Percentiles rank a stretch among this genome's conserved stretches.
phyloP scores from a whole-genome alignment of 2,113 vertebrate genomes.

The Muscicapa adusta region DNA sequence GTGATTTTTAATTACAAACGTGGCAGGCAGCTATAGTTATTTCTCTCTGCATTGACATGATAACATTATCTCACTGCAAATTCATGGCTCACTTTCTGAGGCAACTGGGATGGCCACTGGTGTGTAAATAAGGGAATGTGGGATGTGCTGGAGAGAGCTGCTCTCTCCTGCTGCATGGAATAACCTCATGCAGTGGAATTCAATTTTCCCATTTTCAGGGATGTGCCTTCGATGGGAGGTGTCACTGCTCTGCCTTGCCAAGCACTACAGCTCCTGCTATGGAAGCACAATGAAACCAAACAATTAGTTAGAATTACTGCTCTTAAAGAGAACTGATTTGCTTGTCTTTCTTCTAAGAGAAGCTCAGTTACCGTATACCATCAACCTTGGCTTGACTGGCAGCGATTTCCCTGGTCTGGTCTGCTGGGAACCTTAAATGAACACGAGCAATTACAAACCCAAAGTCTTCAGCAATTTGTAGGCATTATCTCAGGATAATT shows the following conservation, averaged over 20 bases:
- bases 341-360: conserved; percentile 67
- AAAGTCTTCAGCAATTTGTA: conserved; percentile 80
- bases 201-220: background rate
- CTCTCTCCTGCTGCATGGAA: background rate
- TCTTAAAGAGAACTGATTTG: conserved; percentile 69
- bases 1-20: background rate
- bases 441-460: conserved; percentile 78
- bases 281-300: conserved; percentile 50
- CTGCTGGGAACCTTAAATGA: conserved; percentile 82
- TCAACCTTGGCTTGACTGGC: conserved; percentile 72
- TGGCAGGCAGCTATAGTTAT: background rate
- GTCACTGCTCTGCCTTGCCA: background rate
- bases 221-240: background rate
- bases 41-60: background rate
- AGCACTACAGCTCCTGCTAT: conserved; percentile 12
- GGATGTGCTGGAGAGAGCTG: background rate
- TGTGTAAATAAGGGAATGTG: background rate
- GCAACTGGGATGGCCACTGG: background rate
- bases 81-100: background rate
- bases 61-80: conserved; percentile 1
- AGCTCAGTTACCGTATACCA: conserved; percentile 72
- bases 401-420: conserved; percentile 74
- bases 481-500: conserved; percentile 84
- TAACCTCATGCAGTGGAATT: background rate
- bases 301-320: conserved; percentile 70